Percentiles rank a stretch among this genome's conserved stretches.
Evolutionary conservation across 2,797 vertebrate genomes (phyloP).

Genomic region (Catharus ustulatus): DNA sequence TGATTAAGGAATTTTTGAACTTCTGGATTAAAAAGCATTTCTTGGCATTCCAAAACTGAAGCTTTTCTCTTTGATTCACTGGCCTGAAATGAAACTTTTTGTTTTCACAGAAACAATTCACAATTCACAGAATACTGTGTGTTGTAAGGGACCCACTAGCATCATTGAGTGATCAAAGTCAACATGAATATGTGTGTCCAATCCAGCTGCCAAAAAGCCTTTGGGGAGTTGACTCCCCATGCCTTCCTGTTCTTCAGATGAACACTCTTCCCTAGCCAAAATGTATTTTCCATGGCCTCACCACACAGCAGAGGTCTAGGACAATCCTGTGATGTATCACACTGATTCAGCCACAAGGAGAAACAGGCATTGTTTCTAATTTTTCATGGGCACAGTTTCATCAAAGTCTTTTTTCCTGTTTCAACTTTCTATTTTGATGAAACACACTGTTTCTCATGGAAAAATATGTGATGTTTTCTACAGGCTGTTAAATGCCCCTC

Average conservation of each 20-base stretch:
- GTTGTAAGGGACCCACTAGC: not conserved
- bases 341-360: not conserved
- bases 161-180: not conserved
- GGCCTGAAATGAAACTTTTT: not conserved
- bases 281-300: not conserved
- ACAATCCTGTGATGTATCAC: not conserved
- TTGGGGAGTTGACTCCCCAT: not conserved
- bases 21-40: not conserved
- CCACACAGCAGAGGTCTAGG: not conserved
- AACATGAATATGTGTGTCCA: not conserved
- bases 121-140: not conserved
- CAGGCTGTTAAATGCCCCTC: not conserved
- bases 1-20: not conserved
- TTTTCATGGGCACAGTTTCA: not conserved
- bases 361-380: not conserved
- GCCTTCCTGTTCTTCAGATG: not conserved
- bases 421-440: slow-evolving; percentile 20
- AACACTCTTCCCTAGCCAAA: not conserved
- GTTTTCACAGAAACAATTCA: not conserved
- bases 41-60: not conserved
- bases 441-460: not conserved
- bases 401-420: not conserved
- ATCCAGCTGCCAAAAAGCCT: not conserved
- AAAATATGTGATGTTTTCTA: not conserved
- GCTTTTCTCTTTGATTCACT: not conserved